Percentiles rank a stretch among this genome's conserved stretches.
These are phyloP conservation scores for Nymphicus hollandicus DNA, from an alignment of 2,113 vertebrate species.

Conservation along the genomic window DNA sequence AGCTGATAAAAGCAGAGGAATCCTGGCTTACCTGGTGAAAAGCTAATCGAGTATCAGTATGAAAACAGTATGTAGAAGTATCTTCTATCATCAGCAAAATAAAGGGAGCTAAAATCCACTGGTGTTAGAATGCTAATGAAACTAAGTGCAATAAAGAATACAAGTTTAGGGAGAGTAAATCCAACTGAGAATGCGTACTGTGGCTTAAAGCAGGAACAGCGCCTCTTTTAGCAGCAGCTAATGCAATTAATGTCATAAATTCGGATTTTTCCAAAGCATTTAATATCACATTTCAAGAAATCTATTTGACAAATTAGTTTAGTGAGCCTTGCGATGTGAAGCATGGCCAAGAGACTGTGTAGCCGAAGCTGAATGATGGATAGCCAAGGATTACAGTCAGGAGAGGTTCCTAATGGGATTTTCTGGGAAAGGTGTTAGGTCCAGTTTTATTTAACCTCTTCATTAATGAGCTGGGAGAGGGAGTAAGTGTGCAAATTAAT, in stretches of 20 bases:
- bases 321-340: neutral
- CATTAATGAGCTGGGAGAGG: slow-evolving; percentile 46
- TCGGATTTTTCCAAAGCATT: slow-evolving; percentile 29
- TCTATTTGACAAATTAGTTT: slow-evolving; percentile 48
- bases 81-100: slow-evolving; percentile 43
- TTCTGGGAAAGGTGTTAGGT: slow-evolving; percentile 31
- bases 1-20: slow-evolving; percentile 12
- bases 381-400: neutral
- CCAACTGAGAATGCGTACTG: neutral
- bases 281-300: slow-evolving; percentile 25
- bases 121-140: slow-evolving; percentile 31
- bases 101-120: slow-evolving; percentile 35
- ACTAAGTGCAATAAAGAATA: neutral
- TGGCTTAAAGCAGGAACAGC: neutral
- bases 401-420: slow-evolving; percentile 37
- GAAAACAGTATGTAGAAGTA: slow-evolving; percentile 42
- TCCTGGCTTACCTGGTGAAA: slow-evolving; percentile 12
- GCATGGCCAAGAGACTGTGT: neutral
- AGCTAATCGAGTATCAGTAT: slow-evolving; percentile 33
- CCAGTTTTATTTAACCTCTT: slow-evolving; percentile 47
- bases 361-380: slow-evolving; percentile 36
- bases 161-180: neutral
- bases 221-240: slow-evolving; percentile 15
- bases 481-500: slow-evolving; percentile 35
- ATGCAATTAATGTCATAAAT: slow-evolving; percentile 21